phyloP scores from a whole-genome alignment of 1,140 invertebrate species.

The Pseudomyrmex cubaensis region DNA sequence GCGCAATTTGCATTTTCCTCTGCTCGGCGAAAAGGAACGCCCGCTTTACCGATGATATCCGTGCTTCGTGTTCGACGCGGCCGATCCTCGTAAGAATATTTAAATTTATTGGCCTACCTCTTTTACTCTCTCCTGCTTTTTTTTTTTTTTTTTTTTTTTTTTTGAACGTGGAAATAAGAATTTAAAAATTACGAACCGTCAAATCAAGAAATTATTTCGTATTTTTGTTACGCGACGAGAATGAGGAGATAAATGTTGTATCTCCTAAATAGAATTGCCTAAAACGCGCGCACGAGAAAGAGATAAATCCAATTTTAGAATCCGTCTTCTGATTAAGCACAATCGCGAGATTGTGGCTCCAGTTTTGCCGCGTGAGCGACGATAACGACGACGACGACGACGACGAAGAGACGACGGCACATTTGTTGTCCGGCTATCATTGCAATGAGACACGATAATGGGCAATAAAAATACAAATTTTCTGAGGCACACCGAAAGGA shows the following conservation, averaged over 20 bases:
- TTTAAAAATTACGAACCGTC: no score
- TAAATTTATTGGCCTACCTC: conserved; percentile 32
- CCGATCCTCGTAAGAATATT: conserved; percentile 35
- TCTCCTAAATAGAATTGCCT: no score
- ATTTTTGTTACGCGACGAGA: neutral
- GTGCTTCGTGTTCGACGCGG: conserved; percentile 32
- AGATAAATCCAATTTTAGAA: conserved; percentile 7
- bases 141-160: neutral
- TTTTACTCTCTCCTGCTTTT: conserved; percentile 10
- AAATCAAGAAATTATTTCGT: neutral
- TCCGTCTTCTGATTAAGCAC: conserved; percentile 23
- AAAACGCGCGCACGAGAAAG: no score
- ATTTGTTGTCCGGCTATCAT: conserved; percentile 16
- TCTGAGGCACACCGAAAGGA: conserved; percentile 75
- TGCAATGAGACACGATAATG: conserved; percentile 73
- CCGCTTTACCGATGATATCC: conserved; percentile 21
- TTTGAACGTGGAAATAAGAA: neutral
- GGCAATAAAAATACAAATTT: conserved; percentile 79
- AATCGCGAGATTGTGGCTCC: neutral
- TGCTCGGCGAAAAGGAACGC: conserved; percentile 68
- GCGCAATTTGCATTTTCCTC: conserved; percentile 62
- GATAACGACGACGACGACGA: neutral
- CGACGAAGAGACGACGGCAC: neutral
- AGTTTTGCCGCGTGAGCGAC: conserved; percentile 16
- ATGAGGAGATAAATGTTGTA: no score